Evolutionary conservation across 2,888 invertebrate species (phyloP), one percentile per base, ranked within the genome.

Genomic region (Andricus quercusramuli): DNA sequence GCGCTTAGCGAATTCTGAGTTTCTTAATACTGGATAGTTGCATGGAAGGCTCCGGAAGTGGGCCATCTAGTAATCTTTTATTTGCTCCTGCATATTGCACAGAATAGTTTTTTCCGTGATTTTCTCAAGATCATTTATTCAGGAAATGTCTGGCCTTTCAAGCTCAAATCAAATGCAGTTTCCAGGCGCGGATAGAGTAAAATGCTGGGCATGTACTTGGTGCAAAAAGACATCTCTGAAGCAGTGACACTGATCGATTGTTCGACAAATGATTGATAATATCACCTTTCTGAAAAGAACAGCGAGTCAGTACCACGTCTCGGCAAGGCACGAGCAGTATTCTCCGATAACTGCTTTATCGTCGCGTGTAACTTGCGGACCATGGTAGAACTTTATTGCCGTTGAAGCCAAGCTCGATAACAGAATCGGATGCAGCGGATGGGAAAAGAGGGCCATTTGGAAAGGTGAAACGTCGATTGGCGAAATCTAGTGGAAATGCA

Each of bases 321-420:
- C 77, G 62, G 81, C 82, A 82, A 84, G 81, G 82, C 79, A 82
- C 80, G 82, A 84, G 81, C 76, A 80, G 79, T 81, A 79, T 82
- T 78, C 79, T 80, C 81, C 80, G 79, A 83, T 83, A 82, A 82
- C 78, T 84, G 80, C 81, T 79, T 83, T 80, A 79, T 78, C 70
- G 80, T 77, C 67, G 37, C 47, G 79, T 29, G 68, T 68, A 77
- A 83, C 74, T 78, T 78, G 59, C 67, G 79, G 66, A 79, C 79
- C 25, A 77, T 59, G 59, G 79, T 79, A 68, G 78, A 77, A 82
- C 81, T 82, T 79, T 82, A 82, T 81, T 84, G 74, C 79, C 81
- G n/a, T 79, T 77, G 66, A 76, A 79, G 66, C 79, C 79, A 68
- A 78, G 78, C 78, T 82, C 80, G 80, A 80, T 81, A 82, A 77